Percentiles rank a stretch among this genome's conserved stretches.
phyloP scores from a whole-genome alignment of 2,888 invertebrate genomes.

The Parasteatoda lunata region DNA sequence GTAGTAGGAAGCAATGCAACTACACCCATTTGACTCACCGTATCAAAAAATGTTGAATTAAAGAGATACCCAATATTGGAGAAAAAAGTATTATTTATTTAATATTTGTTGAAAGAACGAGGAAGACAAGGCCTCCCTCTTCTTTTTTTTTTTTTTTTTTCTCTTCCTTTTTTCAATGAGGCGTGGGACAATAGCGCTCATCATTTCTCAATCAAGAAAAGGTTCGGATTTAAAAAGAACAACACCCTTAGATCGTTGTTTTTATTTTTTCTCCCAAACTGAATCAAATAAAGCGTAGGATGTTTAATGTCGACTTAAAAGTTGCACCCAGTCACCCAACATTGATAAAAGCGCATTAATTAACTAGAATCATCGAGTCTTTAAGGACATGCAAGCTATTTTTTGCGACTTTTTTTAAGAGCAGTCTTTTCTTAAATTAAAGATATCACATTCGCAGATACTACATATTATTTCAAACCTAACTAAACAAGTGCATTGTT shows the following conservation, averaged over 20 bases:
- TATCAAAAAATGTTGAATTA: not conserved
- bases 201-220: not conserved
- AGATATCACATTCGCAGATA: too few species aligned
- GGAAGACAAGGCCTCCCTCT: too few species aligned
- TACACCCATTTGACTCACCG: not conserved
- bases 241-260: not conserved
- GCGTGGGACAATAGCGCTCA: not conserved
- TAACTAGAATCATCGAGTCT: not conserved
- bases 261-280: not conserved
- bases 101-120: not conserved
- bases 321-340: not conserved
- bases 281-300: not conserved
- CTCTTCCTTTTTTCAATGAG: not conserved
- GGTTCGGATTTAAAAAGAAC: not conserved
- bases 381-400: too few species aligned
- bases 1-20: not conserved
- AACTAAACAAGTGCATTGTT: too few species aligned
- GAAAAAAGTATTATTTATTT: not conserved
- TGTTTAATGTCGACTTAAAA: not conserved
- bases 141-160: too few species aligned
- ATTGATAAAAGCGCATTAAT: not conserved
- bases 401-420: too few species aligned
- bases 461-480: too few species aligned
- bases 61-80: constrained; percentile 1
- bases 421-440: too few species aligned